A percentile compares a stretch with the other conserved stretches of the same genome.
Evolutionary conservation across 1,140 invertebrate species (phyloP).

Genomic region (Aphelenchoides avenae): DNA sequence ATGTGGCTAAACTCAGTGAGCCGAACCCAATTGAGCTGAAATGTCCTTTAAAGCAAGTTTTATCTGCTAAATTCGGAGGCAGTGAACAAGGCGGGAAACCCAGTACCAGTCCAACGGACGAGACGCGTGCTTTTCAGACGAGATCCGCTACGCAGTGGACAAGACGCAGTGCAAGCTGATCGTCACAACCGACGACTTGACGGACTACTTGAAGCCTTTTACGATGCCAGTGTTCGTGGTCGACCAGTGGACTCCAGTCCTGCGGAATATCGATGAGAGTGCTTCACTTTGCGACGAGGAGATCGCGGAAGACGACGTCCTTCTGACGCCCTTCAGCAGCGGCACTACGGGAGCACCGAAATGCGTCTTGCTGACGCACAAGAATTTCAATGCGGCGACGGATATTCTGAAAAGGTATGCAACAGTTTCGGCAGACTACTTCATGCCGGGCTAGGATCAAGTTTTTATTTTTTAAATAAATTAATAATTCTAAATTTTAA

Average conservation of each 20-base stretch:
- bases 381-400: constrained; percentile 34
- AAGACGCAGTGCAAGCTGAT: constrained; percentile 20
- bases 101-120: neutral
- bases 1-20: too few relatives aligned
- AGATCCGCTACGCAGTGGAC: constrained; percentile 20
- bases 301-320: constrained; percentile 20
- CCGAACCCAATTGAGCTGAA: too few relatives aligned
- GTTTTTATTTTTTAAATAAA: constrained; percentile 10
- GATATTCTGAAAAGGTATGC: constrained; percentile 28
- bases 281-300: constrained; percentile 1
- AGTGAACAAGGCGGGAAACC: neutral
- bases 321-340: constrained; percentile 38
- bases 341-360: constrained; percentile 46
- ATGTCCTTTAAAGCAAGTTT: constrained; percentile 6
- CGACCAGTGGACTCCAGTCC: constrained; percentile 10
- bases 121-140: constrained; percentile 23
- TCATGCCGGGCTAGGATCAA: neutral
- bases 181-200: constrained; percentile 17
- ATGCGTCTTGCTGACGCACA: constrained; percentile 33
- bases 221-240: constrained; percentile 32
- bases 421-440: neutral
- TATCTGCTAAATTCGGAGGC: constrained; percentile 3
- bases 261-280: constrained; percentile 7
- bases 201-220: constrained; percentile 4
- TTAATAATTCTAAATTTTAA: constrained; percentile 9